Percentiles rank a stretch among this genome's conserved stretches.
Conservation (phyloP, 2,888 invertebrate genomes). For the Halictus ligatus region DNA sequence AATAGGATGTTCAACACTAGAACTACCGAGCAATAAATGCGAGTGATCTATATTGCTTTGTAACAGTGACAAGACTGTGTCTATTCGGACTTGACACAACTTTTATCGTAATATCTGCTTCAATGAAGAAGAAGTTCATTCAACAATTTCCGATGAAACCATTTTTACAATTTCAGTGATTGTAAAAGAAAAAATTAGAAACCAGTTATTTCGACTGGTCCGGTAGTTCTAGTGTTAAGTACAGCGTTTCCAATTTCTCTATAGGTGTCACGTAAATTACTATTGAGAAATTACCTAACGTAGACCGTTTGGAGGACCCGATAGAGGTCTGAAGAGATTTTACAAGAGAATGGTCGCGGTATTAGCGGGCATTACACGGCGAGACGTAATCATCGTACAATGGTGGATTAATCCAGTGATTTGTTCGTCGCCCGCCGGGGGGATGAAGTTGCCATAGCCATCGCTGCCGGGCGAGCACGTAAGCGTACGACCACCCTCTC, state of each 20-base stretch:
- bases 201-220: no score
- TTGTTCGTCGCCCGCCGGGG: conserved; percentile 2
- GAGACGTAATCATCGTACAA: not conserved
- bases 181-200: no score
- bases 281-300: not conserved
- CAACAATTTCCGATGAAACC: no score
- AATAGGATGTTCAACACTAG: no score
- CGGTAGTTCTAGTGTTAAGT: no score
- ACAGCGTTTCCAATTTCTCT: not conserved
- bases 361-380: not conserved
- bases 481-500: conserved; percentile 2
- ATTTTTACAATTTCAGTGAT: no score
- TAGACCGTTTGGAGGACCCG: not conserved
- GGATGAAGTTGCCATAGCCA: conserved; percentile 6
- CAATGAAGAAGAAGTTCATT: no score
- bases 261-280: not conserved
- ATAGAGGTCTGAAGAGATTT: not conserved
- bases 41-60: no score
- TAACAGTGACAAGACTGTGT: no score
- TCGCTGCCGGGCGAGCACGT: conserved; percentile 16
- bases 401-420: not conserved
- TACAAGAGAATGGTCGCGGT: not conserved
- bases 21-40: no score
- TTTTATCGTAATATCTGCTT: no score
- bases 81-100: no score